These are phyloP conservation scores for Yponomeuta evonymella DNA, from an alignment of 2,888 invertebrate genomes.

Conservation along the genomic window DNA sequence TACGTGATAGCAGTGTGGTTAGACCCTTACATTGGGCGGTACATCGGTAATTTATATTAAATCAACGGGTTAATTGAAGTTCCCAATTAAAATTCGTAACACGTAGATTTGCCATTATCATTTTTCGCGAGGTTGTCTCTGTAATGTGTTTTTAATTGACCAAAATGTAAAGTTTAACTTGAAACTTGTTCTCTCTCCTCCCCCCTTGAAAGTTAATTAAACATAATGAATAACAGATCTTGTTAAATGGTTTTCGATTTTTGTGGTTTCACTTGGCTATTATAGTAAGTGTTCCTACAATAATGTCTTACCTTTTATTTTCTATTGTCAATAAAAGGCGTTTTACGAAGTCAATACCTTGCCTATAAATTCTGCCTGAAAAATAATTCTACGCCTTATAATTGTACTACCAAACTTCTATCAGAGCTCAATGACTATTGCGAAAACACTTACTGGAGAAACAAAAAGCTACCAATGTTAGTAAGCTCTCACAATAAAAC, in stretches of 20 bases:
- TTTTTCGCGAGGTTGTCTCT: background rate
- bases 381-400: too few species aligned
- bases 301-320: too few species aligned
- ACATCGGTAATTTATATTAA: background rate
- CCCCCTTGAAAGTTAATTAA: background rate
- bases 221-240: background rate
- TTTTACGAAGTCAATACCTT: too few species aligned
- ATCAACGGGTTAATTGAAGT: background rate
- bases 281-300: background rate
- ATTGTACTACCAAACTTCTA: too few species aligned
- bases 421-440: too few species aligned
- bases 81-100: constrained; percentile 6
- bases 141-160: constrained; percentile 9
- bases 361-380: too few species aligned
- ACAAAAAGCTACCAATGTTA: too few species aligned
- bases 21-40: too few species aligned
- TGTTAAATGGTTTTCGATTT: background rate
- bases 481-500: too few species aligned
- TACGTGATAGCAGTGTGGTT: too few species aligned
- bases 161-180: background rate
- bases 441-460: too few species aligned
- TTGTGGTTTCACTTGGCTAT: background rate
- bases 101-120: constrained; percentile 10
- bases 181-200: background rate
- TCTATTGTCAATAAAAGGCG: too few species aligned